Percentiles rank a stretch among this genome's conserved stretches.
These are phyloP conservation scores for Gallinago paraguaiae DNA, from an alignment of 2,113 vertebrate genomes.

Conservation along the genomic window DNA sequence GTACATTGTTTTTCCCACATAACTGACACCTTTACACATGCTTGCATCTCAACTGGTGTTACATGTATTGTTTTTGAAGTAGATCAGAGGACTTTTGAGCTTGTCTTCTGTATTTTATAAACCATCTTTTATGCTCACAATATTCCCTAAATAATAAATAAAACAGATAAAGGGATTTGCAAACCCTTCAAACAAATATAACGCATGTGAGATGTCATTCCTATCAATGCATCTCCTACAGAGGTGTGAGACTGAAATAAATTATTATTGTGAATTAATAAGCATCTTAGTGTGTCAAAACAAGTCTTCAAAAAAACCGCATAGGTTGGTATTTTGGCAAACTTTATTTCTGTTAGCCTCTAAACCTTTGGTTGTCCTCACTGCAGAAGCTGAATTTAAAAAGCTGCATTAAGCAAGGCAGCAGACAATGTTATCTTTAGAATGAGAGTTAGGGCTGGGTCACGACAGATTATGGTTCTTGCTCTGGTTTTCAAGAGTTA, in stretches of 20 bases:
- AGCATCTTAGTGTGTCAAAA: not conserved
- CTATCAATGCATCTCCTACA: not conserved
- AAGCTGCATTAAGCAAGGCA: not conserved
- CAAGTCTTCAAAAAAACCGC: not conserved
- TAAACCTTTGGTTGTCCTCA: not conserved
- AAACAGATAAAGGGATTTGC: not conserved
- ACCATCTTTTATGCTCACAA: not conserved
- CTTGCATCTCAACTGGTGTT: not conserved
- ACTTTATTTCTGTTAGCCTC: not conserved
- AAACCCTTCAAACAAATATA: not conserved
- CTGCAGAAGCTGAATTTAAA: not conserved
- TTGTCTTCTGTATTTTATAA: not conserved
- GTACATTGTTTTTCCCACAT: not conserved
- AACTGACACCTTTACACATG: not conserved
- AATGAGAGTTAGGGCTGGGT: not conserved
- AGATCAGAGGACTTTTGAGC: not conserved
- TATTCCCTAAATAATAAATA: slow-evolving; percentile 17
- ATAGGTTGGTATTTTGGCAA: not conserved
- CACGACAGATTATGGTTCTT: not conserved
- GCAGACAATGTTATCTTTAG: not conserved
- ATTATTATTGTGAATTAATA: not conserved
- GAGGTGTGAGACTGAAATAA: not conserved
- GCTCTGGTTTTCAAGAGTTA: not conserved
- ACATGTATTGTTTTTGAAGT: not conserved
- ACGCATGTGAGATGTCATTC: not conserved